Evolutionary conservation across 2,113 vertebrate genomes (phyloP).

Genomic region (Heliornis fulica): DNA sequence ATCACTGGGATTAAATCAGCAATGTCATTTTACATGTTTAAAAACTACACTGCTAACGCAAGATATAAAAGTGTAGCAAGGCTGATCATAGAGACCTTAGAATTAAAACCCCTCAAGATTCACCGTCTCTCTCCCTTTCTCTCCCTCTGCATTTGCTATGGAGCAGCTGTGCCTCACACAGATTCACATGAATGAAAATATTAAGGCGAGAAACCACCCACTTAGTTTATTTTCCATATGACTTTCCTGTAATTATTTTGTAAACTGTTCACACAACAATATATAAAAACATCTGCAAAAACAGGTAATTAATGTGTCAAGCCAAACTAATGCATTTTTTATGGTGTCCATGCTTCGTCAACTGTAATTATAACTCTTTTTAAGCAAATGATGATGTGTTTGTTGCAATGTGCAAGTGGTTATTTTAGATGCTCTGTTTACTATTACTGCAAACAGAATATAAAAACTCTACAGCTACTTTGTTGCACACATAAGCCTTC

Average conservation of each 20-base stretch:
- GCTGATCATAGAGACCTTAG: constrained; percentile 67
- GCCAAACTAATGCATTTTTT: constrained; percentile 93
- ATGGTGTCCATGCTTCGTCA: constrained; percentile 88
- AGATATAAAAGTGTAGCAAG: constrained; percentile 66
- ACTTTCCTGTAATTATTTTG: constrained; percentile 93
- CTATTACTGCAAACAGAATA: constrained; percentile 81
- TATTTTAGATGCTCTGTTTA: constrained; percentile 87
- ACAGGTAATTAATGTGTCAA: constrained; percentile 95
- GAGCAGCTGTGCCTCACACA: constrained; percentile 85
- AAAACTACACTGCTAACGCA: constrained; percentile 56
- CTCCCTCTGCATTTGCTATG: constrained; percentile 70
- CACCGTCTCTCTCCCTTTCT: constrained; percentile 58
- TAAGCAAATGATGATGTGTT: constrained; percentile 92
- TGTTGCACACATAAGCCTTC: constrained; percentile 50
- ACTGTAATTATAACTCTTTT: constrained; percentile 94
- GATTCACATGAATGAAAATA: constrained; percentile 91
- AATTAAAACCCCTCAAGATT: constrained; percentile 78
- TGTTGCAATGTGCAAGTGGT: constrained; percentile 86
- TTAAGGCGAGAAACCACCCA: constrained; percentile 87
- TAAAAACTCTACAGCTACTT: constrained; percentile 76
- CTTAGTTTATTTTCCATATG: constrained; percentile 93
- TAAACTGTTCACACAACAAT: constrained; percentile 94
- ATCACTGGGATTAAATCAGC: constrained; percentile 55
- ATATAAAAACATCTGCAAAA: constrained; percentile 96
- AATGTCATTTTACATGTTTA: constrained; percentile 65